Evolutionary conservation across 1,140 invertebrate species (phyloP).

Genomic region (Fopius arisanus): DNA sequence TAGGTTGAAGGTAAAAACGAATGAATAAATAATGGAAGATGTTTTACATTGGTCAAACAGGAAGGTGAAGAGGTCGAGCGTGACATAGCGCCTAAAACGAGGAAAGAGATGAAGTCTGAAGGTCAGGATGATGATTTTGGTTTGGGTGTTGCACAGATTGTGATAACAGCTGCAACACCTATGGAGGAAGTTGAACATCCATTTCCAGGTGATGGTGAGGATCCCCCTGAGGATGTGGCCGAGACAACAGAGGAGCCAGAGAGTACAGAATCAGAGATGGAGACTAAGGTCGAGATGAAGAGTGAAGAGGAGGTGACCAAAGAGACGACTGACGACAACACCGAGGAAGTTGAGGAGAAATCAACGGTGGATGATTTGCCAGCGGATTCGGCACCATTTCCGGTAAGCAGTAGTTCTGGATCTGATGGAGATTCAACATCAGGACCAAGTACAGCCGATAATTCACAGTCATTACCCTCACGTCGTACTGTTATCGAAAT

Average conservation of each 20-base stretch:
- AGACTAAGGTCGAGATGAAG: constrained; percentile 27
- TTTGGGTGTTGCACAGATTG: constrained; percentile 83
- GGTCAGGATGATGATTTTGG: constrained; percentile 59
- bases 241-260: constrained; percentile 35
- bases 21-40: background rate
- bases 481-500: constrained; percentile 47
- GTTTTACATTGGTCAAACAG: constrained; percentile 43
- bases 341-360: constrained; percentile 50
- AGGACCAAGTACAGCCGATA: constrained; percentile 70
- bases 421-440: constrained; percentile 69
- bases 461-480: constrained; percentile 65
- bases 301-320: constrained; percentile 38
- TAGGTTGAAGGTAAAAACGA: background rate
- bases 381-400: constrained; percentile 66
- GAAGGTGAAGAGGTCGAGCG: constrained; percentile 26
- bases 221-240: constrained; percentile 36
- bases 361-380: constrained; percentile 59
- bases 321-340: constrained; percentile 43
- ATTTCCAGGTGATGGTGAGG: constrained; percentile 65
- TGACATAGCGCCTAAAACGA: constrained; percentile 40
- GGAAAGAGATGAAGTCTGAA: constrained; percentile 46
- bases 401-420: constrained; percentile 69
- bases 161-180: constrained; percentile 88
- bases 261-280: constrained; percentile 26
- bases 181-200: constrained; percentile 82